A percentile compares a stretch with the other conserved stretches of the same genome.
Conservation (phyloP, 1,140 invertebrate species). For the Penaeus indicus region DNA sequence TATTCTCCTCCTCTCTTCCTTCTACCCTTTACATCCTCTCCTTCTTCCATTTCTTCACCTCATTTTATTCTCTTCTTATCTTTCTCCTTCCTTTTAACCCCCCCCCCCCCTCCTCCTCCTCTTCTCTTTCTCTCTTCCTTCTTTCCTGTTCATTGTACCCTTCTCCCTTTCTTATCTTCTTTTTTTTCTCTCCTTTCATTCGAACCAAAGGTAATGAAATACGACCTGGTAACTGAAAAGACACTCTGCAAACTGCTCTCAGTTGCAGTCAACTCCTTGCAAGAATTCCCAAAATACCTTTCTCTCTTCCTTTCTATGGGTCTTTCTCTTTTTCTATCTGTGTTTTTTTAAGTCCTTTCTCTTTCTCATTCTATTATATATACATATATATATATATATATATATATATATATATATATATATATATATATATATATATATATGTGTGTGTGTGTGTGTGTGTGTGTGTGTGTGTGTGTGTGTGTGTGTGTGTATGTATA, state of each 20-base stretch:
- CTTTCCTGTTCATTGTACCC: neutral
- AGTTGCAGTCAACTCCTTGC: too few relatives aligned
- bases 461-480: conserved; percentile 33
- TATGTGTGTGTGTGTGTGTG: conserved; percentile 1
- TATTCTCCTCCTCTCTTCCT: neutral
- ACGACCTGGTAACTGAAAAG: too few relatives aligned
- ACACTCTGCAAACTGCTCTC: too few relatives aligned
- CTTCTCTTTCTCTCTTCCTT: too few relatives aligned
- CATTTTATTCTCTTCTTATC: neutral
- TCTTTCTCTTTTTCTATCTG: too few relatives aligned
- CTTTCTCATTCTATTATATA: neutral
- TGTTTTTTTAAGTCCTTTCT: too few relatives aligned
- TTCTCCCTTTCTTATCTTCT: too few relatives aligned
- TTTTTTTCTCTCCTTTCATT: too few relatives aligned
- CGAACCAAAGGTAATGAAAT: too few relatives aligned
- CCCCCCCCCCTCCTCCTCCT: too few relatives aligned
- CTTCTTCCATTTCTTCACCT: neutral
- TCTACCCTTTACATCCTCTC: neutral
- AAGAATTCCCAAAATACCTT: neutral
- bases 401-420: conserved; percentile 48
- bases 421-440: conserved; percentile 51
- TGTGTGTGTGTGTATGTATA: conserved; percentile 45
- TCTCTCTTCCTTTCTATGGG: neutral
- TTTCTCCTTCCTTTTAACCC: too few relatives aligned
- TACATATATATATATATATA: conserved; percentile 42